phyloP scores from a whole-genome alignment of 2,797 vertebrate species.

The Hippoglossus hippoglossus region DNA sequence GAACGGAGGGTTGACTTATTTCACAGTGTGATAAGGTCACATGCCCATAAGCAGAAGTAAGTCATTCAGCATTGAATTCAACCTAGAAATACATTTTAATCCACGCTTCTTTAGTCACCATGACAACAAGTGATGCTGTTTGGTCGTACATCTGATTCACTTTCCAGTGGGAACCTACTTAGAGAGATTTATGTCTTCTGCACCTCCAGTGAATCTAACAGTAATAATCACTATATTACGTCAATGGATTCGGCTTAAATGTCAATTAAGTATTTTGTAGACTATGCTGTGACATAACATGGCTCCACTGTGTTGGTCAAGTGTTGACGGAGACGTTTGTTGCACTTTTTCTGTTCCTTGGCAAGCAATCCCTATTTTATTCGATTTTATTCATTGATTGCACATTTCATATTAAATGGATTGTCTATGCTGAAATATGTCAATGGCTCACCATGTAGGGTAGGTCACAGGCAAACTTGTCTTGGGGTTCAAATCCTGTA shows the following conservation, averaged over 20 bases:
- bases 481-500: too few relatives aligned
- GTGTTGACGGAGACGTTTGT: neutral
- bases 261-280: too few relatives aligned
- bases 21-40: conserved; percentile 19
- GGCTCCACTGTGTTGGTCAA: neutral
- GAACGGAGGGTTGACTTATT: conserved; percentile 15
- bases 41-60: conserved; percentile 35
- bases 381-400: neutral
- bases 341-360: too few relatives aligned
- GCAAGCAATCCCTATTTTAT: neutral
- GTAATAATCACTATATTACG: too few relatives aligned
- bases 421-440: too few relatives aligned
- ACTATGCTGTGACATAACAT: too few relatives aligned
- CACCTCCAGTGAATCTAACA: too few relatives aligned
- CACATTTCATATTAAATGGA: too few relatives aligned
- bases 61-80: conserved; percentile 31
- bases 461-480: conserved; percentile 30
- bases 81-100: conserved; percentile 21
- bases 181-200: too few relatives aligned
- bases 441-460: conserved; percentile 2
- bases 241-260: too few relatives aligned
- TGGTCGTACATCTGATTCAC: too few relatives aligned
- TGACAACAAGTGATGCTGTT: conserved; percentile 2
- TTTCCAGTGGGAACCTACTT: too few relatives aligned
- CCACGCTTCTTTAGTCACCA: conserved; percentile 30